Base-by-base conservation (phyloP, 2,888 invertebrate species). In the Hypercompe scribonia region DNA sequence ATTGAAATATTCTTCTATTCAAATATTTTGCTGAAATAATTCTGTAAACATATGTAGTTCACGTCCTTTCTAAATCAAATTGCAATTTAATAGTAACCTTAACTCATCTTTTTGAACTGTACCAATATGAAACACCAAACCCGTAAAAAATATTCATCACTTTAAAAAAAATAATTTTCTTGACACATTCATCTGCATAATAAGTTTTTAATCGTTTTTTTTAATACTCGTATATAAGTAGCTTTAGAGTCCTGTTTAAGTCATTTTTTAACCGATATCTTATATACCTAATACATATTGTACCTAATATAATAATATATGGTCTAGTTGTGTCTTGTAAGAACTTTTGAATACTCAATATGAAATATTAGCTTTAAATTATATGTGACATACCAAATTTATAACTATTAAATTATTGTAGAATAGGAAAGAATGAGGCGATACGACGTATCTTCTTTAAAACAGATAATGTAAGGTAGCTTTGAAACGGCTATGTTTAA, bases 181-280 rank as follows among this genome's bases (percentile, higher is more conserved):
- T 15, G 0, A 18, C n/a, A 11, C 46, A 33, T 46, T 46, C 66
- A 33, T 68, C 31, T 15, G 54, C 54, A 68, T 68, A 66, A 46
- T 68, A 68, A 10, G 66, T 68, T 28, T 87, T 33, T 24, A 46
- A 86, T 86, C 39, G 31, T 85, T 87, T 83, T 85, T n/a, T n/a
- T n/a, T n/a, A n/a, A 78, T 81, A 77, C 71, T 73, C 74, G 79
- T 74, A 67, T 68, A 78, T 72, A 72, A 83, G 65, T 71, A 88
- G 82, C 71, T 67, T 77, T 87, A 89, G 76, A 83, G 86, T 85
- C 78, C 77, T 85, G 83, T 85, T 84, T 82, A 86, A 80, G 82
- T 85, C 81, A 81, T 79, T 78, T n/a, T 80, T n/a, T 54, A 54
- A 54, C 10, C 0, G 1, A 54, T n/a, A 54, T 54, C 50, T 54